phyloP scores from a whole-genome alignment of 2,113 vertebrate genomes.

The Chascanopsetta lugubris region DNA sequence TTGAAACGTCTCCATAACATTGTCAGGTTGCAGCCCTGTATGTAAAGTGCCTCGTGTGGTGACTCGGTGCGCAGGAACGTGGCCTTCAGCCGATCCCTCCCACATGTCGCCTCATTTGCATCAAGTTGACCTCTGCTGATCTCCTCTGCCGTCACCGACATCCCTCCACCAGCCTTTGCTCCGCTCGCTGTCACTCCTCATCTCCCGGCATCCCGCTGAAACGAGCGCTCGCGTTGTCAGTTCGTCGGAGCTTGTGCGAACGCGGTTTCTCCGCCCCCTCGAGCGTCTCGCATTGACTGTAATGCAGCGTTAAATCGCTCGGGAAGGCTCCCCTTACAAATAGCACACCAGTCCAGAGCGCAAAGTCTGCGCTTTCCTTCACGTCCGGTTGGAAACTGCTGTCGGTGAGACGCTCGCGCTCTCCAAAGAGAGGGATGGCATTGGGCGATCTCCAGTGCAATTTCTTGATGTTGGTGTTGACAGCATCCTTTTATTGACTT shows the following conservation, averaged over 20 bases:
- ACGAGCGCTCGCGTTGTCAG: not conserved
- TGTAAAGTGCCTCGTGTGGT: too few species aligned
- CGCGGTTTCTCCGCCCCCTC: not conserved
- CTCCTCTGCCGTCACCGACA: conserved; percentile 2
- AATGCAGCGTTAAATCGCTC: conserved; percentile 5
- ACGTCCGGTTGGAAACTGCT: conserved; percentile 5
- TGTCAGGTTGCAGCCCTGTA: too few species aligned
- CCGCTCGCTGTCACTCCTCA: conserved; percentile 25
- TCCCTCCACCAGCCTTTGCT: conserved; percentile 1
- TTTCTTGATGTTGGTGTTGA: conserved; percentile 19
- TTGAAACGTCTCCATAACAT: too few species aligned
- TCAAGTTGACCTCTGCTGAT: not conserved
- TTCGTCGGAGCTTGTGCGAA: conserved; percentile 8
- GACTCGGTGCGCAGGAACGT: too few species aligned
- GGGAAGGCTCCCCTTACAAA: not conserved
- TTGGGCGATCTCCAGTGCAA: conserved; percentile 4
- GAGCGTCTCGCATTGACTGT: not conserved
- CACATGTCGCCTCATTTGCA: too few species aligned
- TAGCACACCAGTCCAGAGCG: not conserved
- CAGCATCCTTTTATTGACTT: conserved; percentile 26
- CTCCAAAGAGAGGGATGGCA: not conserved
- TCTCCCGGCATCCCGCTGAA: not conserved
- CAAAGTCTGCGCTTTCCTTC: not conserved
- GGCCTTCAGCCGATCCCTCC: too few species aligned
- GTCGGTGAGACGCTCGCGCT: not conserved